A percentile compares a stretch with the other conserved stretches of the same genome.
phyloP scores from a whole-genome alignment of 2,797 vertebrate species.

The Eptatretus atami region DNA sequence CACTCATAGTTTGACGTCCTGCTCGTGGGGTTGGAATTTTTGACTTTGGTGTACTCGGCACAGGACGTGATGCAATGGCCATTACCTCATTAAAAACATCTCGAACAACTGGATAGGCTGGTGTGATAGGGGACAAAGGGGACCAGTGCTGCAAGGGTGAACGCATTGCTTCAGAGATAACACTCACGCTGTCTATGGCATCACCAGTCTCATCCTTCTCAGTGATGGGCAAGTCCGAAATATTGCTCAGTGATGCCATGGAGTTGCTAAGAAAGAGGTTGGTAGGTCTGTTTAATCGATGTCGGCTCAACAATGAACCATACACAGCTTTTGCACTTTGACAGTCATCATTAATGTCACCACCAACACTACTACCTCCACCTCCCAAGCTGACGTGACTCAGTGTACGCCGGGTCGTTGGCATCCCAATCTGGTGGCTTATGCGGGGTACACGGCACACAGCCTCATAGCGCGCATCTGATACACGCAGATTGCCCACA shows the following conservation, averaged over 20 bases:
- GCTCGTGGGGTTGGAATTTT: too few species aligned
- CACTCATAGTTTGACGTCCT: too few species aligned
- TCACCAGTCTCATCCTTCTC: constrained; percentile 3
- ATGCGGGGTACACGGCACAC: constrained; percentile 54
- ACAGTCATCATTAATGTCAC: not conserved
- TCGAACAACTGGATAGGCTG: too few species aligned
- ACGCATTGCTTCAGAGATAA: not conserved
- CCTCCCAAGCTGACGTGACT: constrained; percentile 11
- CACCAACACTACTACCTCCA: not conserved
- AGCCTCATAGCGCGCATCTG: constrained; percentile 61
- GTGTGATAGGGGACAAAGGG: not conserved
- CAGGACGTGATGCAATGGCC: too few species aligned
- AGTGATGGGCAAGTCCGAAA: not conserved
- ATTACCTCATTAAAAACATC: too few species aligned
- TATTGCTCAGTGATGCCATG: not conserved
- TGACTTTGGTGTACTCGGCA: too few species aligned
- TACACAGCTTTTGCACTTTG: not conserved
- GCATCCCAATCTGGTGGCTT: constrained; percentile 30
- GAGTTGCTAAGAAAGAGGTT: not conserved
- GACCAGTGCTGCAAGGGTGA: not conserved
- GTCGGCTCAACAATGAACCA: not conserved
- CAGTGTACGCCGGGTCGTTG: constrained; percentile 22
- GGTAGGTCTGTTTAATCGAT: not conserved
- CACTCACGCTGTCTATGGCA: not conserved
- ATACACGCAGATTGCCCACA: constrained; percentile 34